Conservation (phyloP, 2,888 invertebrate species). For the Tenodera sinensis region DNA sequence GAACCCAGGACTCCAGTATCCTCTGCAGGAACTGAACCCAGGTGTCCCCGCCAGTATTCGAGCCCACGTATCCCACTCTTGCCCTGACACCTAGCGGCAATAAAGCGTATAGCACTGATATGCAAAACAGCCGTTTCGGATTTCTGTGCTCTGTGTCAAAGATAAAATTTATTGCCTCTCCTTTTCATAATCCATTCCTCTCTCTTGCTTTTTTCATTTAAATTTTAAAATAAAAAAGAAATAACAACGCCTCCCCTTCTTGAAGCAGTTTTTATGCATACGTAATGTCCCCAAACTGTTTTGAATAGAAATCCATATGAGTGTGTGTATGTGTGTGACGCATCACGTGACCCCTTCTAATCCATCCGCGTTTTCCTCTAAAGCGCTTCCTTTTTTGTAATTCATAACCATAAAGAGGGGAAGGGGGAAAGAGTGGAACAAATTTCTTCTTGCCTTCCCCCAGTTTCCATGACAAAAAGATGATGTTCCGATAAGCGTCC, state of each 20-base stretch:
- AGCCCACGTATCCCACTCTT: background rate
- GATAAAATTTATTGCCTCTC: conserved; percentile 15
- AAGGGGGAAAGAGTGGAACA: background rate
- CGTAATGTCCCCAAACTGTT: conserved; percentile 16
- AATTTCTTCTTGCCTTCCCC: background rate
- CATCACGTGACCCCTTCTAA: background rate
- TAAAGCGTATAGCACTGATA: background rate
- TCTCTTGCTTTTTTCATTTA: background rate
- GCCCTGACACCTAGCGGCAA: background rate
- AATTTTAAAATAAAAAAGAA: conserved; percentile 10
- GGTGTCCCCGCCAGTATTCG: too few species aligned
- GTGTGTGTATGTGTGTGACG: background rate
- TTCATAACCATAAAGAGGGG: background rate
- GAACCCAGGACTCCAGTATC: too few species aligned
- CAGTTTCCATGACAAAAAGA: background rate
- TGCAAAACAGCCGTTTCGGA: conserved; percentile 18
- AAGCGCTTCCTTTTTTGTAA: background rate
- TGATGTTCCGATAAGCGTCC: background rate
- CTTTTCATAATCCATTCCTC: conserved; percentile 16
- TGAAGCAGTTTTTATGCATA: conserved; percentile 23
- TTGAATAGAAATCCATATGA: background rate
- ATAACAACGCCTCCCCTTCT: background rate
- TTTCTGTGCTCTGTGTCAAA: conserved; percentile 16
- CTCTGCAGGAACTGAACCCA: too few species aligned
- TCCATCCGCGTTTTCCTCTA: background rate